A percentile compares a stretch with the other conserved stretches of the same genome.
Evolutionary conservation across 2,888 invertebrate genomes (phyloP).

Genomic region (Pediacus dermestoides): DNA sequence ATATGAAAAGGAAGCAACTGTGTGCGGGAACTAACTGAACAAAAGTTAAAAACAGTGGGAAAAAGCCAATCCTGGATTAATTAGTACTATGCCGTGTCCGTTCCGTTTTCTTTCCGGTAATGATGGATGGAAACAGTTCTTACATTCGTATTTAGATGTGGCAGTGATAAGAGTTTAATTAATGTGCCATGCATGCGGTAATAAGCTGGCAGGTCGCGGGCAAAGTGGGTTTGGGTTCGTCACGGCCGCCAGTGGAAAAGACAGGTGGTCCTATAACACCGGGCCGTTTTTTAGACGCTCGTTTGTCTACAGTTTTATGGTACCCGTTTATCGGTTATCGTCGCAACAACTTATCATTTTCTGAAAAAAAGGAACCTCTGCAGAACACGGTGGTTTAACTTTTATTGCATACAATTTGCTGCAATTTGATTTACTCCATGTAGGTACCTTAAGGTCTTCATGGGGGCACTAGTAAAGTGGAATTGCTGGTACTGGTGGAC

Average conservation of each 20-base stretch:
- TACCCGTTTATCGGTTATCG: slow-evolving; percentile 9
- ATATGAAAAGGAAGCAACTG: no score
- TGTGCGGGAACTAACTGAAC: slow-evolving; percentile 21
- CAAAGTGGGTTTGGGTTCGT: slow-evolving; percentile 25
- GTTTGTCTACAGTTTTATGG: slow-evolving; percentile 16
- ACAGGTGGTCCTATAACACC: slow-evolving; percentile 35
- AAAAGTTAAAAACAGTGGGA: slow-evolving; percentile 13
- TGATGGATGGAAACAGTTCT: slow-evolving; percentile 34
- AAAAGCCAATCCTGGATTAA: slow-evolving; percentile 16
- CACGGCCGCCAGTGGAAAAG: slow-evolving; percentile 25
- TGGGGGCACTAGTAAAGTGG: no score
- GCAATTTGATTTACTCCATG: no score
- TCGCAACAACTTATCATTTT: slow-evolving; percentile 3
- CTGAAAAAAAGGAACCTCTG: no score
- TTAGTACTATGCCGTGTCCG: slow-evolving; percentile 9
- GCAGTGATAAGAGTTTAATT: slow-evolving; percentile 35
- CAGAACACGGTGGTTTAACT: no score
- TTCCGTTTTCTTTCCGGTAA: slow-evolving; percentile 37
- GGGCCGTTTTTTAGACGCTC: slow-evolving; percentile 16
- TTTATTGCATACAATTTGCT: no score
- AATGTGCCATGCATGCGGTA: slow-evolving; percentile 32
- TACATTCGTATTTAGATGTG: slow-evolving; percentile 33
- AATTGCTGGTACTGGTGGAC: no score
- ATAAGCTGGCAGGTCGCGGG: slow-evolving; percentile 27
- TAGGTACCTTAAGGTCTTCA: no score